Conservation (phyloP, 2,888 invertebrate species). For the Aplocera efformata region DNA sequence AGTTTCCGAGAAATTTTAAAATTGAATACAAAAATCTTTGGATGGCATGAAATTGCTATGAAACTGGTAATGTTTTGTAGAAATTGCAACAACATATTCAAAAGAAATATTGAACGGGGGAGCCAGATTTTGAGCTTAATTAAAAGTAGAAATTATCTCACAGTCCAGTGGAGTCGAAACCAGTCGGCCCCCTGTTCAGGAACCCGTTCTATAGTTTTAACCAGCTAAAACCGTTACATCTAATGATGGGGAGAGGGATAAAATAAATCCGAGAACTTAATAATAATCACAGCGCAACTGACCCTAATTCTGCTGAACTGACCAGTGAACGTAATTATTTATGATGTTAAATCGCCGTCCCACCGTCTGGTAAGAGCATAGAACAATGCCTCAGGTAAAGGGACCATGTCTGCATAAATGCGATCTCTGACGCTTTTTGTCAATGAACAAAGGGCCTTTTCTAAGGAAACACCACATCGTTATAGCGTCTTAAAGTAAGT, state of each 20-base stretch:
- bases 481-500: conserved; percentile 75
- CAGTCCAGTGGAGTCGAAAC: conserved; percentile 63
- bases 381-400: conserved; percentile 74
- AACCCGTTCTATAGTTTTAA: conserved; percentile 80
- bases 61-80: neutral
- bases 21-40: conserved; percentile 3
- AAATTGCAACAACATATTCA: conserved; percentile 9
- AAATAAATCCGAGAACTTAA: conserved; percentile 63
- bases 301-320: conserved; percentile 66
- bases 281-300: conserved; percentile 72
- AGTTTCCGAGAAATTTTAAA: conserved; percentile 10
- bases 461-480: conserved; percentile 79
- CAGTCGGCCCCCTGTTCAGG: conserved; percentile 65
- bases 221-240: conserved; percentile 78
- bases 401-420: conserved; percentile 70
- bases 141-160: conserved; percentile 68
- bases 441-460: conserved; percentile 77
- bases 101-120: conserved; percentile 11
- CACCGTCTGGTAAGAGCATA: conserved; percentile 69
- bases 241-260: conserved; percentile 78
- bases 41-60: neutral
- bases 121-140: conserved; percentile 51
- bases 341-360: conserved; percentile 69
- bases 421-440: conserved; percentile 74
- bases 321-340: conserved; percentile 76